Evolutionary conservation across 2,113 vertebrate genomes (phyloP).

Genomic region (Lagopus leucura): DNA sequence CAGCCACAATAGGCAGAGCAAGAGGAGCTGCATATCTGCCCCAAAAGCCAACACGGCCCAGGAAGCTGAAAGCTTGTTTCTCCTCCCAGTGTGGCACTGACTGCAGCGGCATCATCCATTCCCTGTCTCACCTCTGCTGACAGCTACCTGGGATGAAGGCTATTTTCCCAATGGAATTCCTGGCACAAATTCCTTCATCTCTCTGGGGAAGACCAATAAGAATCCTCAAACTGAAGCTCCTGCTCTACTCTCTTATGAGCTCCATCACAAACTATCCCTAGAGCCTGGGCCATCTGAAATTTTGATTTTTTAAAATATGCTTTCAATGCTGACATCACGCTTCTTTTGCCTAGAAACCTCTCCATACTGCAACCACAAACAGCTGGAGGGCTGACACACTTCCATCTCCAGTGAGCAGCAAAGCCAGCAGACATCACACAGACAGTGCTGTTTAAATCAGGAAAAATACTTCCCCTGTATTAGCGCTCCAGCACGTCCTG

Average conservation of each 20-base stretch:
- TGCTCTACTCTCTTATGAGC: neutral
- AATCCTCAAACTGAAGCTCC: neutral
- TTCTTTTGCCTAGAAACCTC: neutral
- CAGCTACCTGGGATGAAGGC: neutral
- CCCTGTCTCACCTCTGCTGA: neutral
- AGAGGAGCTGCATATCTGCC: neutral
- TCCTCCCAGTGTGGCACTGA: accelerated
- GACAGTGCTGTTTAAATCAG: neutral
- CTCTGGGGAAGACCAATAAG: neutral
- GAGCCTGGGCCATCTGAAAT: neutral
- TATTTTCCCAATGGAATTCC: neutral
- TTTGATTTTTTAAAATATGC: neutral
- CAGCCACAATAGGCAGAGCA: neutral
- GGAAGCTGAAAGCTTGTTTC: neutral
- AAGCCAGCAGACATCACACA: neutral
- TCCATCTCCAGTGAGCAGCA: neutral
- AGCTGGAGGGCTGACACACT: neutral
- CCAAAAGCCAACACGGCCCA: neutral
- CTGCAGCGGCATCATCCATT: neutral
- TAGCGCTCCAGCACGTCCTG: neutral
- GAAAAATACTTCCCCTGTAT: neutral
- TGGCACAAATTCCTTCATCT: neutral
- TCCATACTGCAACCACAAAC: neutral
- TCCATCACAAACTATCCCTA: neutral
- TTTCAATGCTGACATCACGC: neutral